A percentile compares a stretch with the other conserved stretches of the same genome.
phyloP scores from a whole-genome alignment of 2,888 invertebrate species.

The Rotaria socialis region DNA sequence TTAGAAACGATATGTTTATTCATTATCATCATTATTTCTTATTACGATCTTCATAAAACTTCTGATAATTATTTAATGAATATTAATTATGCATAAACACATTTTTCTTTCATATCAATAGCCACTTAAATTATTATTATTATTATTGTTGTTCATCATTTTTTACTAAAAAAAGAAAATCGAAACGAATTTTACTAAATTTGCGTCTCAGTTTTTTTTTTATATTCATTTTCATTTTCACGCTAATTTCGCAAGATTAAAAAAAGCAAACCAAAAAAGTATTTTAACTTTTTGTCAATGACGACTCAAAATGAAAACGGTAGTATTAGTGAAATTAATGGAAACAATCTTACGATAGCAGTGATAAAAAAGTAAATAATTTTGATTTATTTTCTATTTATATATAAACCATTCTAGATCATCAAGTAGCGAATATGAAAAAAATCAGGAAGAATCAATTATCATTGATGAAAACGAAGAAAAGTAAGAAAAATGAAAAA shows the following conservation, averaged over 20 bases:
- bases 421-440: neutral
- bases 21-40: constrained; percentile 8
- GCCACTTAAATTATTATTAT: neutral
- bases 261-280: too few relatives aligned
- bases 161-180: neutral
- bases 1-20: constrained; percentile 13
- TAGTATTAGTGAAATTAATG: neutral
- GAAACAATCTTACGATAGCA: neutral
- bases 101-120: neutral
- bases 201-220: too few relatives aligned
- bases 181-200: neutral
- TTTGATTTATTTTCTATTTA: neutral
- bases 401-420: neutral
- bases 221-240: neutral
- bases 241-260: neutral
- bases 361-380: neutral
- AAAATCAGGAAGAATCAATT: neutral
- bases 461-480: neutral
- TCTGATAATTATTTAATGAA: neutral
- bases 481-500: neutral
- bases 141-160: neutral
- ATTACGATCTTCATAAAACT: neutral
- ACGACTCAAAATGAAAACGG: neutral
- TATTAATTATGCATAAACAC: neutral
- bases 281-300: neutral